These are phyloP conservation scores for Conus ventricosus DNA, from an alignment of 1,140 invertebrate species.

Conservation along the genomic window DNA sequence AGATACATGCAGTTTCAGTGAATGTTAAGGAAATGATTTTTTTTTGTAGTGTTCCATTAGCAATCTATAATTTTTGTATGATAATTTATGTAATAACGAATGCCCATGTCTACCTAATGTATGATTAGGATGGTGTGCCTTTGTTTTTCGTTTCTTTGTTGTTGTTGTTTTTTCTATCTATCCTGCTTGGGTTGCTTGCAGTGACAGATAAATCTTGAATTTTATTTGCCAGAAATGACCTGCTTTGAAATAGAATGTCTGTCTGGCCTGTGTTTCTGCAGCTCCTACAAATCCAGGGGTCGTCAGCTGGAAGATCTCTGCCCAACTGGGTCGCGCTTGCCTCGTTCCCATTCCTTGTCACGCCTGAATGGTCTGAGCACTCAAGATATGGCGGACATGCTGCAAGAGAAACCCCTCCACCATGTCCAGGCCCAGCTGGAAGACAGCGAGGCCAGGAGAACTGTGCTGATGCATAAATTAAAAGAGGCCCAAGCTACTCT, in stretches of 20 bases:
- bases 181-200: too few species aligned
- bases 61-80: too few species aligned
- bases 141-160: too few species aligned
- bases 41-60: too few species aligned
- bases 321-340: conserved; percentile 42
- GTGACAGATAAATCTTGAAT: too few species aligned
- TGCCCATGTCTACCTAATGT: too few species aligned
- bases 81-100: too few species aligned
- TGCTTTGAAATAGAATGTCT: not conserved
- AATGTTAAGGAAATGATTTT: too few species aligned
- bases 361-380: conserved; percentile 52
- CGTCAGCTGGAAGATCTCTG: conserved; percentile 46
- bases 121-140: too few species aligned
- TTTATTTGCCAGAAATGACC: too few species aligned
- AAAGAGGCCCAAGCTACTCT: conserved; percentile 71
- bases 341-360: conserved; percentile 57
- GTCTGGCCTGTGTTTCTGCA: conserved; percentile 38
- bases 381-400: conserved; percentile 35
- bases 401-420: conserved; percentile 46
- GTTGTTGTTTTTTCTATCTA: too few species aligned
- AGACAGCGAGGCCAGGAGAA: conserved; percentile 66
- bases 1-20: too few species aligned
- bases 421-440: conserved; percentile 59
- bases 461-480: conserved; percentile 67
- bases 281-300: conserved; percentile 54